Evolutionary conservation across 2,888 invertebrate genomes (phyloP), one percentile per base, ranked within the genome.

Genomic region (Lochmaea crataegi): DNA sequence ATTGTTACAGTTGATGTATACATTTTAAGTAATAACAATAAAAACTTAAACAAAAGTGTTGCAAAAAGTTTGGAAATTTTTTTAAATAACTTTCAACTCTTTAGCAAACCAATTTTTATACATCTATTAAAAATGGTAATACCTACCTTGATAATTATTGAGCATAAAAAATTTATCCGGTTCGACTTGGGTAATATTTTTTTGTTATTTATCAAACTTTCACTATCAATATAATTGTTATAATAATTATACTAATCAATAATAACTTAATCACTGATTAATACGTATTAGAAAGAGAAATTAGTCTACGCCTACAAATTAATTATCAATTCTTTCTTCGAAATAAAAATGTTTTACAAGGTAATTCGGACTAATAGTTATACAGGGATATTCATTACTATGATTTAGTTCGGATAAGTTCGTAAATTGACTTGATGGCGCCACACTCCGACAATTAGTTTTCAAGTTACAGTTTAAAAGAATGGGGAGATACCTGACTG

Each of bases 91-190:
- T 48, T 48, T 48, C 48, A 7, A 48, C 48, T 48, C n/a, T 48
- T 48, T 48, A n/a, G 48, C 14, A 48, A 48, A 48, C 48, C n/a
- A 48, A 14, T 48, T 14, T 2, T 42, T 51, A 51, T 16, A 51
- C 16, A 16, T 53, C 53, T 53, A 53, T 18, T 57, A 12, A 18
- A 22, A 18, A 18, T 57, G 10, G 12, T 32, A 58, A 32, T 58
- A 14, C 12, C 9, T 26, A 32, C 58, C 58, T 58, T 58, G 58
- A 32, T 58, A 32, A 58, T 32, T 32, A 12, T 32, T 9, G 12
- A 58, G 58, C 58, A 14, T 58, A 58, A 32, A 32, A 32, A 58
- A 58, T 26, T 58, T 10, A 26, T 58, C 58, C 32, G 58, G 32
- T 58, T 58, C 26, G 14, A 58, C 32, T 58, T 58, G 11, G 16